These are phyloP conservation scores for Osmerus eperlanus DNA, from an alignment of 2,113 vertebrate genomes.

Conservation along the genomic window DNA sequence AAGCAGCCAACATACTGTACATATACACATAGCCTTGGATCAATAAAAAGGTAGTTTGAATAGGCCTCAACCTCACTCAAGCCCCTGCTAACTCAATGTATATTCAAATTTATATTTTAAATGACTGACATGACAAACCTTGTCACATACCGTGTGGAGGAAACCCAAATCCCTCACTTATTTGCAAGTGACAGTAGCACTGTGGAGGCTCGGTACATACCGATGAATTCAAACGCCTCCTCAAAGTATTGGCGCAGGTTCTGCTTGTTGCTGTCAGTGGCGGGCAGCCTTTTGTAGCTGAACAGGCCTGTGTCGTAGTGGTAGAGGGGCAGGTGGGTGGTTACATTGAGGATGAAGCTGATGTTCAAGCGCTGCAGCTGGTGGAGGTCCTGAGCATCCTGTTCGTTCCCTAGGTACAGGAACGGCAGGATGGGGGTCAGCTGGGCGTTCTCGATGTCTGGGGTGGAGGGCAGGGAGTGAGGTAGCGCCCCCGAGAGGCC, in stretches of 20 bases:
- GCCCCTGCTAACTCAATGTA: background rate
- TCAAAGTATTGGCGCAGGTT: conserved; percentile 99
- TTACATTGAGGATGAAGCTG: conserved; percentile 92
- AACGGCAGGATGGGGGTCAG: conserved; percentile 94
- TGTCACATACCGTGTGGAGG: background rate
- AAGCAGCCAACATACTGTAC: background rate
- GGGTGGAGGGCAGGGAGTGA: conserved; percentile 89
- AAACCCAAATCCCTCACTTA: background rate
- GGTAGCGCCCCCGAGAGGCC: conserved; percentile 81
- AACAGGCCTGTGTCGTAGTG: conserved; percentile 91
- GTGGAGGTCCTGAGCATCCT: conserved; percentile 89
- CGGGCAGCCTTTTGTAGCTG: conserved; percentile 93
- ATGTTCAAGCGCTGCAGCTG: conserved; percentile 90
- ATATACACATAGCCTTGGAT: background rate
- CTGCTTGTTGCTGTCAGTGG: conserved; percentile 99
- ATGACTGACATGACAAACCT: too few species aligned
- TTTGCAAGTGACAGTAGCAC: background rate
- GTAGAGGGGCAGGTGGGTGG: conserved; percentile 95
- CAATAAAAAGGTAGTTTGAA: background rate
- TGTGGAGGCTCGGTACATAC: conserved; percentile 68
- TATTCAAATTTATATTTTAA: background rate
- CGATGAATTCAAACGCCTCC: conserved; percentile 98
- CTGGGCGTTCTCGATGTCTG: conserved; percentile 95
- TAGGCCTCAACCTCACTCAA: background rate
- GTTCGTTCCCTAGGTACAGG: conserved; percentile 94